Base-by-base conservation (phyloP, 2,888 invertebrate genomes). In the Cephonodes hylas region DNA sequence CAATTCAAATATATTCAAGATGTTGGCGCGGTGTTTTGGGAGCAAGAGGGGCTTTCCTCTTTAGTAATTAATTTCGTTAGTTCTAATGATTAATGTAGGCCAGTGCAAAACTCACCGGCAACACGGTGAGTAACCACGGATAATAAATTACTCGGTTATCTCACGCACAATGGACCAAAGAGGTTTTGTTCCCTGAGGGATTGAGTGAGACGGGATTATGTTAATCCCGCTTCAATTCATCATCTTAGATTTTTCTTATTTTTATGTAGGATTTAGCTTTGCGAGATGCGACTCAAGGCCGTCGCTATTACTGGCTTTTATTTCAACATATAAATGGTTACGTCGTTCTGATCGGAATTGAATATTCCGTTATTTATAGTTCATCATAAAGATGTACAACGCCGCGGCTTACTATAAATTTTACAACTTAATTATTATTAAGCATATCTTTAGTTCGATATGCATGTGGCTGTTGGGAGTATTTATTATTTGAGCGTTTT, bases 141-240 rank as follows among this genome's bases (percentile, higher is more conserved):
- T 73, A 70, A 72, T 75, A 71, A 74, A 74, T 76, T 69, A 70
- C 69, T 66, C 68, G 67, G 27, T 42, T 71, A 69, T 67, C 69
- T 66, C 62, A 70, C 69, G 66, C 68, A 74, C 72, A 77, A 77
- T 71, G 66, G 70, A 42, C 62, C 66, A 66, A 61, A 66, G 63
- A 65, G 64, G 72, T 73, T 75, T 73, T 75, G 75, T 78, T 78
- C 71, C 69, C 25, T 0, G 20, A 65, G 64, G 69, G 71, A 71
- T 72, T 64, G 63, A 71, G 64, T 65, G 66, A 64, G 66, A 63
- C 66, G 66, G 64, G 61, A 66, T 70, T 70, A 74, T 72, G 64
- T 68, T 77, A 77, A 78, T 75, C 71, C 70, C 61, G 22, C 60
- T 64, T 63, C 71, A 75, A 77, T 78, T 76, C 74, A 77, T 77